Percentiles rank a stretch among this genome's conserved stretches.
Evolutionary conservation across 2,797 vertebrate species (phyloP).

Genomic region (Harpagifer antarcticus): DNA sequence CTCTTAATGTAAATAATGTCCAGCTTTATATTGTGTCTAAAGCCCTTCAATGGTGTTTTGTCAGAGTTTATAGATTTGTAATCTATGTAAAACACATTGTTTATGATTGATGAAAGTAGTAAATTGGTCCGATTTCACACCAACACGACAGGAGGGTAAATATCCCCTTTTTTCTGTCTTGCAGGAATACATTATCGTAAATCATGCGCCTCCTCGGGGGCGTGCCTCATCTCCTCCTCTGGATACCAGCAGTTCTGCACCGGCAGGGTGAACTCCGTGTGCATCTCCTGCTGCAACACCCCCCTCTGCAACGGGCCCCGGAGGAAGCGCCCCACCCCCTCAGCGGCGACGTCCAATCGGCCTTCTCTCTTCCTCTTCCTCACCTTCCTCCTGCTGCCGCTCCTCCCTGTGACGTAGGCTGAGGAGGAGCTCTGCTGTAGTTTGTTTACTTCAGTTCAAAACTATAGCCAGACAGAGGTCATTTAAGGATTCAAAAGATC

Average conservation of each 20-base stretch:
- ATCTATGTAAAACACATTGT: too few species aligned
- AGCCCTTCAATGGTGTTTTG: too few species aligned
- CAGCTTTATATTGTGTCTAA: too few species aligned
- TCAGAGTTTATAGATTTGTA: too few species aligned
- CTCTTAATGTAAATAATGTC: too few species aligned
- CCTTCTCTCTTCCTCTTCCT: background rate
- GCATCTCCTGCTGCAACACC: constrained; percentile 98
- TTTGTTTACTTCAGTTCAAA: constrained; percentile 5
- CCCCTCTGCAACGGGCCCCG: constrained; percentile 95
- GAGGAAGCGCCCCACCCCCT: constrained; percentile 86
- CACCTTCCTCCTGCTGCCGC: constrained; percentile 55
- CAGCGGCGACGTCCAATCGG: constrained; percentile 22
- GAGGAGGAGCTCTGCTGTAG: background rate
- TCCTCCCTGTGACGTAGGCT: constrained; percentile 57
- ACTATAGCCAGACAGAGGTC: background rate
- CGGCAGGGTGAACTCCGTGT: constrained; percentile 95
- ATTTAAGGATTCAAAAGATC: too few species aligned
- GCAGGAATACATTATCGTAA: constrained; percentile 96
- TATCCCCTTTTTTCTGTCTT: background rate
- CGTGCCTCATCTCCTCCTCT: constrained; percentile 96
- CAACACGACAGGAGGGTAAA: too few species aligned
- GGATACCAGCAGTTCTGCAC: constrained; percentile 99
- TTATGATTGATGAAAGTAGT: too few species aligned
- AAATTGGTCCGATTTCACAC: too few species aligned
- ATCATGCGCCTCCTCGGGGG: constrained; percentile 94